A percentile compares a stretch with the other conserved stretches of the same genome.
Evolutionary conservation across 2,797 vertebrate species (phyloP).

Genomic region (Chaunax sp.): DNA sequence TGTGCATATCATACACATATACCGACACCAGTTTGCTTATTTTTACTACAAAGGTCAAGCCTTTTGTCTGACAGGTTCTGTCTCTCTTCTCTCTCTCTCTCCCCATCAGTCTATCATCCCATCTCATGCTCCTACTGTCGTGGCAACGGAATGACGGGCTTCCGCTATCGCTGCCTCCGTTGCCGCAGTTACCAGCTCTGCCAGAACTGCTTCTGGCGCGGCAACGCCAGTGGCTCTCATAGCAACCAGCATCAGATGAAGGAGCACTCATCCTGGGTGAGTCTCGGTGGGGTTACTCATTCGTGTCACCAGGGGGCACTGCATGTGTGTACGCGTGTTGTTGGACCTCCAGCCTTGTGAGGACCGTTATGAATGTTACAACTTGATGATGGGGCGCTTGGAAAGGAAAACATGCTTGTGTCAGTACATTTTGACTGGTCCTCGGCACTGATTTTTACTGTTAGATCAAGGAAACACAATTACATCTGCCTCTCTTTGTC

Average conservation of each 20-base stretch:
- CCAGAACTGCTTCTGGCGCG: slow-evolving; percentile 95
- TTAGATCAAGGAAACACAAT: background rate
- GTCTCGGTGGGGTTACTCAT: slow-evolving; percentile 31
- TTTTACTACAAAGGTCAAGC: background rate
- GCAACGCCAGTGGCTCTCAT: slow-evolving; percentile 90
- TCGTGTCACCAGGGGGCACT: slow-evolving; percentile 48
- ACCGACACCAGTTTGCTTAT: too few relatives aligned
- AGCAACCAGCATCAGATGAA: slow-evolving; percentile 98
- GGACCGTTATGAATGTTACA: too few relatives aligned
- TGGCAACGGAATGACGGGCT: slow-evolving; percentile 93
- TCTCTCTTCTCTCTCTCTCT: slow-evolving; percentile 7
- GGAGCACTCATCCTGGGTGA: slow-evolving; percentile 97
- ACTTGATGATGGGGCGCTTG: too few relatives aligned
- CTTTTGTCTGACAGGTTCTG: background rate
- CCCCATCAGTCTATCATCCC: slow-evolving; percentile 89
- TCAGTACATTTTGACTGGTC: too few relatives aligned
- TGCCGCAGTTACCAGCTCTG: slow-evolving; percentile 98
- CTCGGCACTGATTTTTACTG: too few relatives aligned
- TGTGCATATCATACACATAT: too few relatives aligned
- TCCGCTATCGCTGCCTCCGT: slow-evolving; percentile 96
- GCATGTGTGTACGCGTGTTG: slow-evolving; percentile 5
- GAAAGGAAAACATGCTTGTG: too few relatives aligned
- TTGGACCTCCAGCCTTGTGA: background rate
- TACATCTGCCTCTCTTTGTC: background rate
- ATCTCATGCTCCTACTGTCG: slow-evolving; percentile 94